These are phyloP conservation scores for Anolis carolinensis DNA, from an alignment of 2,113 vertebrate species.

Conservation along the genomic window DNA sequence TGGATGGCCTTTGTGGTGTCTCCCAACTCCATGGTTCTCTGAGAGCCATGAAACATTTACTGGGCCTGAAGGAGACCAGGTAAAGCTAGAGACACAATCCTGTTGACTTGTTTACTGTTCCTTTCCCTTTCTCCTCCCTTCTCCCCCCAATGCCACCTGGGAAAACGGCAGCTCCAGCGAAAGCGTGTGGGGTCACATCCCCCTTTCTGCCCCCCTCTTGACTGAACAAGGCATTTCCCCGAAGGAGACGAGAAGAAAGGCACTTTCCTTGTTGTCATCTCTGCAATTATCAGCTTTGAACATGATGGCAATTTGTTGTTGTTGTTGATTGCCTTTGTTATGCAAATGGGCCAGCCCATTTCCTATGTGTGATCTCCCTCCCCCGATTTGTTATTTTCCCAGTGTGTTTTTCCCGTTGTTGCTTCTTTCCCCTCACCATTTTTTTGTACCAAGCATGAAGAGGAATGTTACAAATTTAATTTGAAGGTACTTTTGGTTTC, in stretches of 20 bases:
- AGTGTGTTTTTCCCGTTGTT: not conserved
- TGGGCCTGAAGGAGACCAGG: conserved; percentile 38
- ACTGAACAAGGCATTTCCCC: conserved; percentile 32
- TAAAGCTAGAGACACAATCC: conserved; percentile 17
- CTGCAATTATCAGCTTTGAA: conserved; percentile 76
- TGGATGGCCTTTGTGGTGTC: too few relatives aligned
- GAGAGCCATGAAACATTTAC: conserved; percentile 19
- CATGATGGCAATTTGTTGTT: conserved; percentile 81
- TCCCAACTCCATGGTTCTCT: too few relatives aligned
- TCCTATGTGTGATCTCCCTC: not conserved
- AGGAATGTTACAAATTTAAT: conserved; percentile 74
- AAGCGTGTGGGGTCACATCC: conserved; percentile 68
- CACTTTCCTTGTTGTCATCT: conserved; percentile 71
- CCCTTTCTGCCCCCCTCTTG: conserved; percentile 37
- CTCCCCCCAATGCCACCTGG: conserved; percentile 31
- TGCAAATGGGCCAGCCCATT: conserved; percentile 74
- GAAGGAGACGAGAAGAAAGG: conserved; percentile 69
- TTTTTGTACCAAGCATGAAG: conserved; percentile 40
- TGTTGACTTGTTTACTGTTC: not conserved
- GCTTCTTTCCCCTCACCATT: conserved; percentile 17
- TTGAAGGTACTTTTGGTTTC: conserved; percentile 65
- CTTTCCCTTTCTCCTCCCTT: not conserved
- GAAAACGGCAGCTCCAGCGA: conserved; percentile 46
- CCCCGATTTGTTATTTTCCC: not conserved
- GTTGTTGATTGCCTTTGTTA: conserved; percentile 83